Conservation (phyloP, 2,888 invertebrate species). For the Alcis repandata region DNA sequence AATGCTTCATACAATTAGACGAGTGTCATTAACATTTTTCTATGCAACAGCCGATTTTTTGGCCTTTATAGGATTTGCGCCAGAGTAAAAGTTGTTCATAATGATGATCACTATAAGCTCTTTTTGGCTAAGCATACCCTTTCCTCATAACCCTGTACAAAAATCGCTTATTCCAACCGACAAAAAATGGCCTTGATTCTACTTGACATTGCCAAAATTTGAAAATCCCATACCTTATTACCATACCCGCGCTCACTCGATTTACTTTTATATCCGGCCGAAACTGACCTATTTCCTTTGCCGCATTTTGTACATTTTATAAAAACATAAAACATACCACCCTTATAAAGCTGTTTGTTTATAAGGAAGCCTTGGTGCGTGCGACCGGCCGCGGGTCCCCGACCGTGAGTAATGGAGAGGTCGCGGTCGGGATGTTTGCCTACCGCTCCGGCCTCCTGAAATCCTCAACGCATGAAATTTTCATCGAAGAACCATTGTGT, state of each 20-base stretch:
- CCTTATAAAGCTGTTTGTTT: conserved; percentile 63
- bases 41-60: no score
- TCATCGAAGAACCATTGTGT: conserved; percentile 58
- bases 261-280: conserved; percentile 25
- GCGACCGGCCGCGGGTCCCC: conserved; percentile 49
- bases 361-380: conserved; percentile 57
- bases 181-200: conserved; percentile 15
- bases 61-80: no score
- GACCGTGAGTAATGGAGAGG: conserved; percentile 73
- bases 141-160: no score
- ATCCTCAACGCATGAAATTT: conserved; percentile 71
- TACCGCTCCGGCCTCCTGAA: conserved; percentile 59
- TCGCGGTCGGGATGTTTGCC: conserved; percentile 66
- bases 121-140: no score
- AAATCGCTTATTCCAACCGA: not conserved
- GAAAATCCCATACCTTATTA: conserved; percentile 28
- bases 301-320: conserved; percentile 39
- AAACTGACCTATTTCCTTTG: conserved; percentile 37
- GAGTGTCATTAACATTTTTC: no score
- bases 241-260: conserved; percentile 26
- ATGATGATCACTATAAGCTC: no score
- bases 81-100: no score
- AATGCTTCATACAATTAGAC: no score
- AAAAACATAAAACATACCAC: conserved; percentile 44
- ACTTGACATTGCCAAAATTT: conserved; percentile 15